phyloP scores from a whole-genome alignment of 2,888 invertebrate species.

The Volucella inflata region DNA sequence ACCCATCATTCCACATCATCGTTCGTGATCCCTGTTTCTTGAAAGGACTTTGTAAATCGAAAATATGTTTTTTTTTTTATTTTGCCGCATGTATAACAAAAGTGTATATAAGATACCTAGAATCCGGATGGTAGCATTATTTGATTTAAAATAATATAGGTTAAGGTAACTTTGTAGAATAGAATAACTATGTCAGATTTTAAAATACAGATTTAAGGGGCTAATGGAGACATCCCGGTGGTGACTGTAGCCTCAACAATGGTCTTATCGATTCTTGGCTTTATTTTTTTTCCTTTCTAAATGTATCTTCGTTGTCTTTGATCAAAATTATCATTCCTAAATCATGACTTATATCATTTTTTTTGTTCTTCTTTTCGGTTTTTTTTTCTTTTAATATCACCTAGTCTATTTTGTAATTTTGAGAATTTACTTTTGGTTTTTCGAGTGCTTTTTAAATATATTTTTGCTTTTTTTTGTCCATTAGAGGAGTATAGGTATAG shows the following conservation, averaged over 20 bases:
- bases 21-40: no score
- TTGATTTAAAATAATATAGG: no score
- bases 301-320: constrained; percentile 44
- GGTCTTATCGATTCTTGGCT: neutral
- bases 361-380: constrained; percentile 10
- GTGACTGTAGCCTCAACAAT: neutral
- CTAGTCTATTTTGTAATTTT: constrained; percentile 6
- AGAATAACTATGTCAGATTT: no score
- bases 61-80: no score
- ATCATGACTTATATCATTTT: constrained; percentile 1
- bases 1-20: no score
- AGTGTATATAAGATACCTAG: no score
- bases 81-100: no score
- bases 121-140: no score
- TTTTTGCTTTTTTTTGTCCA: neutral
- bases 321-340: neutral
- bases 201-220: no score
- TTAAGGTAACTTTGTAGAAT: no score
- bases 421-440: neutral
- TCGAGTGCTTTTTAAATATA: neutral
- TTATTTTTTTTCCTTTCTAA: neutral
- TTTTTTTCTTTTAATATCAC: neutral
- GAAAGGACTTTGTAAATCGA: no score
- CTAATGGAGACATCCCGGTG: no score
- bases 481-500: neutral